Evolutionary conservation across 2,113 vertebrate species (phyloP), one percentile per base, ranked within the genome.

Genomic region (Euleptes europaea): DNA sequence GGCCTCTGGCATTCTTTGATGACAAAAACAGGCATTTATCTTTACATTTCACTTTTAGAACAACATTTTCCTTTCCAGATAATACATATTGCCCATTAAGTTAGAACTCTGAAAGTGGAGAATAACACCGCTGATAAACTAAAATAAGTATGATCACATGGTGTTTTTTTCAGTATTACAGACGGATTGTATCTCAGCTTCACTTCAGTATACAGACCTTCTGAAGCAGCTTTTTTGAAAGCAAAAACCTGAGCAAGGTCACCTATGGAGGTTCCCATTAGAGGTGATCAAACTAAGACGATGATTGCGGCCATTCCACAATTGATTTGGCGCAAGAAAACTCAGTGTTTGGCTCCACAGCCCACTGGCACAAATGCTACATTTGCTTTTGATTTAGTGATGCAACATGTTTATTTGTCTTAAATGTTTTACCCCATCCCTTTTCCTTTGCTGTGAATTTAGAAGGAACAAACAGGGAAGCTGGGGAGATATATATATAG

Each of bases 321-420:
- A 38, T 79, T 73, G 86, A 38, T 51, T 79, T 80, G 79, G 89
- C 70, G 11, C 38, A 65, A 81, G 69, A 71, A 76, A 67, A 76
- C n/a, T 69, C 11, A 77, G 38, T 69, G 86, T 66, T 92, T 92
- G 92, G 90, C 49, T 23, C 63, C 75, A 1, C 57, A 86, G 86
- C 83, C 80, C 88, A 83, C 54, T 40, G 80, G 74, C 85, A 86
- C 72, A 86, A 83, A 63, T 91, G 85, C 90, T 86, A 91, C 78
- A 67, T 92, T 93, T 93, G 90, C 89, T 91, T 94, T 92, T 92
- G 88, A 90, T 92, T 90, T 82, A 81, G 38, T 80, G 88, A 78
- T 40, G 33, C 54, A 78, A 60, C 51, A 92, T 87, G 92, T n/a
- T 47, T 67, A 33, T 47, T 66, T 67, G n/a, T 63, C 31, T 67